A percentile compares a stretch with the other conserved stretches of the same genome.
phyloP scores from a whole-genome alignment of 2,888 invertebrate genomes.

The Adineta ricciae region DNA sequence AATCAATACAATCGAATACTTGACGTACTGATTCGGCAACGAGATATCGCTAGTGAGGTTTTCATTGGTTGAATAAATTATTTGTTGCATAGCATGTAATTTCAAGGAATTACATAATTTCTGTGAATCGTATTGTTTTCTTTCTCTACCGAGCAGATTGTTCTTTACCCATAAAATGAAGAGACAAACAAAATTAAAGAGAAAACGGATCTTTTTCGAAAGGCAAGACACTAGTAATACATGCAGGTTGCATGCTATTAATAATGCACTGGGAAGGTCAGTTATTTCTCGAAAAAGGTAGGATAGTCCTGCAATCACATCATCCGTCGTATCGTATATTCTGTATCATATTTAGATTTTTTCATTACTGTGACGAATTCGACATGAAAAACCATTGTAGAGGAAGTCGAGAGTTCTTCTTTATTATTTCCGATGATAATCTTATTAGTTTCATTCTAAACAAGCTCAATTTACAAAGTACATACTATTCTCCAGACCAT shows the following conservation, averaged over 20 bases:
- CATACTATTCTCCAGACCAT: background rate
- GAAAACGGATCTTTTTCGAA: background rate
- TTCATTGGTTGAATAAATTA: no score
- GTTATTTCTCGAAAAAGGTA: background rate
- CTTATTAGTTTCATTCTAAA: background rate
- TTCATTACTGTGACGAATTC: background rate
- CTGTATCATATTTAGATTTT: background rate
- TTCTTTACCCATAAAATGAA: no score
- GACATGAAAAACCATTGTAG: background rate
- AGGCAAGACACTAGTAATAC: background rate
- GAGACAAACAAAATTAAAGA: no score
- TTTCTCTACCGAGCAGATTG: no score
- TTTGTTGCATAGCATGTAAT: no score
- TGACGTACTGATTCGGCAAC: no score
- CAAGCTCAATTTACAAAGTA: background rate
- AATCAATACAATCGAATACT: no score
- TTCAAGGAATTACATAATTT: no score
- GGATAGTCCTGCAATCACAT: background rate
- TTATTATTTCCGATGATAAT: background rate
- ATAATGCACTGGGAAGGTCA: background rate
- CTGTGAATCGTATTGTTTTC: no score
- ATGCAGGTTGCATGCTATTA: background rate
- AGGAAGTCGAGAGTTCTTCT: background rate
- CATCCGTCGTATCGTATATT: no score
- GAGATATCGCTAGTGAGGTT: no score